Base-by-base conservation (phyloP, 2,888 invertebrate genomes). In the Hydrotaea cyrtoneurina region DNA sequence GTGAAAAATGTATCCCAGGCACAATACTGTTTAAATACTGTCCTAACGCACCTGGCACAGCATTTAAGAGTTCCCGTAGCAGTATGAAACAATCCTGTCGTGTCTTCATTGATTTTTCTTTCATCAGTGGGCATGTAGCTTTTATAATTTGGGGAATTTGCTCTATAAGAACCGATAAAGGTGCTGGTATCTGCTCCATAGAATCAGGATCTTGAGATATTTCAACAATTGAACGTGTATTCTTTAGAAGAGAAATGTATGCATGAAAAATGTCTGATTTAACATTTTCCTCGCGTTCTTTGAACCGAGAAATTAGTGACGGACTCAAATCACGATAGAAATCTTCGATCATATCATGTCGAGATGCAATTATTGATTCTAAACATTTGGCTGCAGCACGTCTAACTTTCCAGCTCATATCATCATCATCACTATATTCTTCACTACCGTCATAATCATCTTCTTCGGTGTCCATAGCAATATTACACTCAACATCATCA, bases 371-470 rank as follows among this genome's bases (percentile, higher is more conserved):
- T 43, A 99, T 95, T 0, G 99, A 98, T 92, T 99, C 98, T 19
- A 99, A 93, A 90, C 99, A 99, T 93, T 99, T 99, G 0, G 99
- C 99, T 5, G 99, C 97, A 0, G 99, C 97, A 57, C 99, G 95
- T 50, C 99, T 94, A 11, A 97, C 97, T 94, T 99, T 99, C 99
- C 99, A 99, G 83, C 98, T 98, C 97, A 99, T 98, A 91, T 99
- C 99, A 91, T 99, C 99, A 92, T 99, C 99, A 92, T 99, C 99
- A 66, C 98, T 98, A 92, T 99, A 99, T 89, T 99, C 99, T 90
- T 98, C 98, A 87, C 98, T 97, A 31, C 96, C 97, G 64, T 96
- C 96, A 72, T 95, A 95, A 84, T 95, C 95, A 36, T 95, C 95
- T 83, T 95, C 95, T 87, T 96, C 96, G 31, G 95, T 96, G 86